Conservation (phyloP, 2,888 invertebrate species). For the Halictus quadricinctus region DNA sequence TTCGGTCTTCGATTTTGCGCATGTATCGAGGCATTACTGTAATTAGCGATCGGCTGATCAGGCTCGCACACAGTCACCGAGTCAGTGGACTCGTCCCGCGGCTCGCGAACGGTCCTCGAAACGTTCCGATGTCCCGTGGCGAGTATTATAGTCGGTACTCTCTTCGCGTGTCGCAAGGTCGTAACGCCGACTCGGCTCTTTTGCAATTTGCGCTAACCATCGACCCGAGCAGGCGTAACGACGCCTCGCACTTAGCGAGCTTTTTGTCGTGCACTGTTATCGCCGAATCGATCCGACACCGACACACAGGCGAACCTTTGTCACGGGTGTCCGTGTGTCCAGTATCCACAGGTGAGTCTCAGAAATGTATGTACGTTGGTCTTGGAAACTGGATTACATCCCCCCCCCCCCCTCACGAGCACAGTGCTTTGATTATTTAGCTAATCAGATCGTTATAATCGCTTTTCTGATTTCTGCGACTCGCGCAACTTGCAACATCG, state of each 20-base stretch:
- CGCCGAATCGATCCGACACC: slow-evolving; percentile 57
- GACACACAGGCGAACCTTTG: slow-evolving; percentile 14
- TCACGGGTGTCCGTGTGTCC: background rate
- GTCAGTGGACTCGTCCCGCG: background rate
- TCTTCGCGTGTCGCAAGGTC: slow-evolving; percentile 61
- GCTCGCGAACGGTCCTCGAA: background rate
- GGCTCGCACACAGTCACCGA: background rate
- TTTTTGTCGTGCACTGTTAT: slow-evolving; percentile 61
- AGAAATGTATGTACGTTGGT: background rate
- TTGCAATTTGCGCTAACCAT: slow-evolving; percentile 65
- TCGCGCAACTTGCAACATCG: background rate
- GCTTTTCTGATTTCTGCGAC: background rate
- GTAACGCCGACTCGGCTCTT: slow-evolving; percentile 57
- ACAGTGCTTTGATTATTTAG: background rate
- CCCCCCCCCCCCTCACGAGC: background rate
- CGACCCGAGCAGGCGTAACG: slow-evolving; percentile 51
- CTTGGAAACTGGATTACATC: slow-evolving; percentile 7
- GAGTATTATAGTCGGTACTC: slow-evolving; percentile 48
- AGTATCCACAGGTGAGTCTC: slow-evolving; percentile 53
- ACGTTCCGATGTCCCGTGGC: slow-evolving; percentile 35
- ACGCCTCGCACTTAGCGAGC: slow-evolving; percentile 49
- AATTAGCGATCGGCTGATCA: background rate
- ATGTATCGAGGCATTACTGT: background rate
- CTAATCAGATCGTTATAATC: slow-evolving; percentile 3
- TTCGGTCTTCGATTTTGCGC: background rate